Evolutionary conservation across 2,113 vertebrate species (phyloP).

Genomic region (Galeopterus variegatus): DNA sequence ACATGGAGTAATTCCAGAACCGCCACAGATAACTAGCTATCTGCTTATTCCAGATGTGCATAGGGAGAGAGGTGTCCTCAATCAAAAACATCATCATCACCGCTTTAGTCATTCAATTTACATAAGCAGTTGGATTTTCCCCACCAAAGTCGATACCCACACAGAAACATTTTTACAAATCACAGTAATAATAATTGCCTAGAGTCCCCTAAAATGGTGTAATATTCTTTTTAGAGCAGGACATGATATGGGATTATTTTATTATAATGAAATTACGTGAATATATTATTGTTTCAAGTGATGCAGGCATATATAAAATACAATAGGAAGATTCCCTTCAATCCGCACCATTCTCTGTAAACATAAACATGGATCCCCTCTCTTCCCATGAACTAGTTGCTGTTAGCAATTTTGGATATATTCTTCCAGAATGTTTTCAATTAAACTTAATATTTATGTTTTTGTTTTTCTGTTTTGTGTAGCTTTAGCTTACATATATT

Average conservation of each 20-base stretch:
- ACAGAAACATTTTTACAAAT: neutral
- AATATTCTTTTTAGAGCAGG: neutral
- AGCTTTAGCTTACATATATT: neutral
- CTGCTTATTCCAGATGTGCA: neutral
- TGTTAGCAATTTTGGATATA: neutral
- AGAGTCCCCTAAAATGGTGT: neutral
- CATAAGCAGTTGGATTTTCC: neutral
- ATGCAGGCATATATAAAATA: neutral
- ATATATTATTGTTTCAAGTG: neutral
- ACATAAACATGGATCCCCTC: neutral
- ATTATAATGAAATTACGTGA: neutral
- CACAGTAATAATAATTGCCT: neutral
- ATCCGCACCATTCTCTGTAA: neutral
- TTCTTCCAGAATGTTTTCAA: conserved; percentile 51
- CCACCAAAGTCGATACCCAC: neutral
- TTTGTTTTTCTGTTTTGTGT: conserved; percentile 32
- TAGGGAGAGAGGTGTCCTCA: neutral
- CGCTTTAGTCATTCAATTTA: neutral
- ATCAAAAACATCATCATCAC: neutral
- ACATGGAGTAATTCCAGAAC: neutral
- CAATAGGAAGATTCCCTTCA: neutral
- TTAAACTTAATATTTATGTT: conserved; percentile 44
- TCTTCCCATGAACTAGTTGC: neutral
- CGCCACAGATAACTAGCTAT: neutral
- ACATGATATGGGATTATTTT: neutral